Conservation (phyloP, 2,113 vertebrate genomes). For the Parus major region DNA sequence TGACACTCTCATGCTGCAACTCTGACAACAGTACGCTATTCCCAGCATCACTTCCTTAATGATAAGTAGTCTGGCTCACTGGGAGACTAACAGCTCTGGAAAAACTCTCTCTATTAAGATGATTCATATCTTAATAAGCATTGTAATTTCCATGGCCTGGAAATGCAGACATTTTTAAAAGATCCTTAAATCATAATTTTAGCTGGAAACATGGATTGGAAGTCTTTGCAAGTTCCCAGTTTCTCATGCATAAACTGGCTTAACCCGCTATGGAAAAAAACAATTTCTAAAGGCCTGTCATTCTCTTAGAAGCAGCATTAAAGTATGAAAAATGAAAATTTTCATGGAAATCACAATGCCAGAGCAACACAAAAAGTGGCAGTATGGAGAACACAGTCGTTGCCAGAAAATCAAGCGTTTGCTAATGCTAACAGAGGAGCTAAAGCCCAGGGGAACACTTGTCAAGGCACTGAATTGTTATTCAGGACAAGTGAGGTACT, state of each 20-base stretch:
- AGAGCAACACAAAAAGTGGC: constrained; percentile 26
- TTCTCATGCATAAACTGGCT: neutral
- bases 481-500: neutral
- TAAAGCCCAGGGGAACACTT: constrained; percentile 17
- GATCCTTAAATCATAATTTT: neutral
- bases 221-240: neutral
- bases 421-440: constrained; percentile 5
- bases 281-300: neutral
- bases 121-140: neutral
- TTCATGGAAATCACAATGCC: constrained; percentile 27
- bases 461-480: neutral
- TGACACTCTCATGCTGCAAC: neutral
- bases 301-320: neutral
- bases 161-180: neutral
- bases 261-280: neutral
- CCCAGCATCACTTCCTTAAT: neutral
- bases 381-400: neutral
- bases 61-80: neutral
- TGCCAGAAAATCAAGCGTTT: constrained; percentile 53
- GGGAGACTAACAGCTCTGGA: neutral
- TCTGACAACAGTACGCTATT: neutral
- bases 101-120: neutral
- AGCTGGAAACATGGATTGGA: neutral
- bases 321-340: constrained; percentile 34
- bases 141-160: neutral